Conservation (phyloP, 2,888 invertebrate genomes). For the Apocheima hispidaria region DNA sequence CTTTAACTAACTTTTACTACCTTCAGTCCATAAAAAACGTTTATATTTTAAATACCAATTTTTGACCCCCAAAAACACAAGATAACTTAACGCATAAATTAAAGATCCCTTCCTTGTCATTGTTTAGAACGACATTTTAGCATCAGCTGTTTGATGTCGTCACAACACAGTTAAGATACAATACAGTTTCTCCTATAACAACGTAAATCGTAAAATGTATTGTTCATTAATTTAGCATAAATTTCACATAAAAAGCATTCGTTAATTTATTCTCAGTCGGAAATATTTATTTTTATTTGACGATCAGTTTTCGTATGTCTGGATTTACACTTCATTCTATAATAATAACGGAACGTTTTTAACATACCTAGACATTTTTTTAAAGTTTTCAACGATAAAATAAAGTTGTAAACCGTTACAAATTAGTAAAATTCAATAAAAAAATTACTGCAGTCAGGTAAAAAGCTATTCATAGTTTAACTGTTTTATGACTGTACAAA, state of each 20-base stretch:
- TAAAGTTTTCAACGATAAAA: slow-evolving; percentile 4
- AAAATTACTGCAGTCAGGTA: slow-evolving; percentile 64
- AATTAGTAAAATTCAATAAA: slow-evolving; percentile 45
- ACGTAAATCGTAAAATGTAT: slow-evolving; percentile 49
- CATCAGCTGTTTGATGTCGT: slow-evolving; percentile 78
- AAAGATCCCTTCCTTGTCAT: neutral
- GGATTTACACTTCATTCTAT: slow-evolving; percentile 1
- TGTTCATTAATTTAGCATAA: slow-evolving; percentile 36
- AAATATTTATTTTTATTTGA: neutral
- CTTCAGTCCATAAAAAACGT: too few species aligned
- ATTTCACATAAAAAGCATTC: slow-evolving; percentile 33
- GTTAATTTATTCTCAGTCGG: slow-evolving; percentile 12
- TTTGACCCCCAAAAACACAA: too few species aligned
- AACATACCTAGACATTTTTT: neutral
- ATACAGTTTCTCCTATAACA: slow-evolving; percentile 36
- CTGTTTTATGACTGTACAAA: slow-evolving; percentile 65
- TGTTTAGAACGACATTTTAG: neutral
- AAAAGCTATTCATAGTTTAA: slow-evolving; percentile 62
- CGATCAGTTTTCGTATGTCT: neutral
- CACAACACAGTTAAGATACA: slow-evolving; percentile 53
- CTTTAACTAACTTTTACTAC: too few species aligned
- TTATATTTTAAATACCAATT: too few species aligned
- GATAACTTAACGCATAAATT: neutral
- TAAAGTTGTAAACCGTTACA: slow-evolving; percentile 24
- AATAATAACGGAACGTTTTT: neutral